A percentile compares a stretch with the other conserved stretches of the same genome.
phyloP scores from a whole-genome alignment of 2,113 vertebrate genomes.

The Orientallactaga bullata region DNA sequence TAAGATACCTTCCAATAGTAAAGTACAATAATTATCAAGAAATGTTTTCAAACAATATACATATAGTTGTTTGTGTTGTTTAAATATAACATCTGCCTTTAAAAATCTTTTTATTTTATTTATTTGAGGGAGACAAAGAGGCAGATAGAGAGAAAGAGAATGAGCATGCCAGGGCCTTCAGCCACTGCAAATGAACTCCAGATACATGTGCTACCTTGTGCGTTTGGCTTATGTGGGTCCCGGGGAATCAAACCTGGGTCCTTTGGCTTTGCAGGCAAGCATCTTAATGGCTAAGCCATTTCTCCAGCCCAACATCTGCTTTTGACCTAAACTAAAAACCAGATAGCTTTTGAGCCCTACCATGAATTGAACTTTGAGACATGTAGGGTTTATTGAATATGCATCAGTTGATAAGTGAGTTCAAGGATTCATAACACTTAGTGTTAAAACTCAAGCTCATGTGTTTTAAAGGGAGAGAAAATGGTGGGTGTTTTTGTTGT shows the following conservation, averaged over 20 bases:
- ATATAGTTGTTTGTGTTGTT: background rate
- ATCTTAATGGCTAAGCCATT: too few species aligned
- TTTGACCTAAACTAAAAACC: background rate
- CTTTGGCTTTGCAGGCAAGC: too few species aligned
- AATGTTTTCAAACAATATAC: background rate
- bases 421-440: background rate
- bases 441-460: background rate
- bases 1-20: background rate
- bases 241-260: too few species aligned
- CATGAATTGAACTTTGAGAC: background rate
- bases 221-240: too few species aligned
- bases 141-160: too few species aligned
- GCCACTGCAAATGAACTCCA: too few species aligned
- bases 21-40: background rate
- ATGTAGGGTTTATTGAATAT: slow-evolving; percentile 15
- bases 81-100: background rate
- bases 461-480: background rate
- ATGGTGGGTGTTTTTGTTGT: background rate
- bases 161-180: too few species aligned
- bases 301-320: background rate
- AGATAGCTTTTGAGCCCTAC: background rate
- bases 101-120: too few species aligned
- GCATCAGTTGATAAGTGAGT: background rate
- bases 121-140: too few species aligned
- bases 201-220: too few species aligned